Evolutionary conservation across 2,797 vertebrate species (phyloP).

Genomic region (Furcifer pardalis): DNA sequence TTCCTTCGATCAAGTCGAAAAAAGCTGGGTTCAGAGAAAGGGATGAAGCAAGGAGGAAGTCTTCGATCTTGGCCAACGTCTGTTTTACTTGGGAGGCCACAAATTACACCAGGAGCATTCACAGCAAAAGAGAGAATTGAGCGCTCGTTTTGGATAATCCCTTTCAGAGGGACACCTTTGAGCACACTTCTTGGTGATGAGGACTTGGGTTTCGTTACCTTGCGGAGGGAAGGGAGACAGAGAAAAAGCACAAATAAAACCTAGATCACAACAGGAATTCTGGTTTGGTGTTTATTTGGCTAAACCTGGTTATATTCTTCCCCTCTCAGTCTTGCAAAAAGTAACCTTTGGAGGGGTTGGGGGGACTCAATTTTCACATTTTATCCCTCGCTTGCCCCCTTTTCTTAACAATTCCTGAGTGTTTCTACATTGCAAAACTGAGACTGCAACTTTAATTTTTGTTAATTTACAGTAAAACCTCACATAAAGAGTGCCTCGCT

Average conservation of each 20-base stretch:
- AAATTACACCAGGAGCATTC: background rate
- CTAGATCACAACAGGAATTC: background rate
- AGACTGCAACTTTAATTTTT: too few species aligned
- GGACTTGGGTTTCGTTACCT: background rate
- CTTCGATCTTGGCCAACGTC: accelerated
- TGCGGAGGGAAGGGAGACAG: background rate
- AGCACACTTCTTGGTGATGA: constrained; percentile 22
- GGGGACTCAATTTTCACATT: too few species aligned
- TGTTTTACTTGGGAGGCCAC: background rate
- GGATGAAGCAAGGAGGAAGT: too few species aligned
- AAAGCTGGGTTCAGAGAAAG: background rate
- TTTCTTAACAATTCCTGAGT: too few species aligned
- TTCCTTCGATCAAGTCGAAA: too few species aligned
- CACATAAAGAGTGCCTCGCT: too few species aligned
- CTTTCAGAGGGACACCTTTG: background rate
- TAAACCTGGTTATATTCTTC: background rate
- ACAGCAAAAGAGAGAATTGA: constrained; percentile 5
- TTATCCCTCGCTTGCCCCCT: too few species aligned
- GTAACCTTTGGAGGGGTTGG: too few species aligned
- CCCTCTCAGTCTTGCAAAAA: background rate
- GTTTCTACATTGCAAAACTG: too few species aligned
- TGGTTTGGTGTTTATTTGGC: too few species aligned
- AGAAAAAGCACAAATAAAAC: background rate
- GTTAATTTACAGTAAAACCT: too few species aligned
- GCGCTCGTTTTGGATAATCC: background rate